Evolutionary conservation across 2,113 vertebrate genomes (phyloP).

Genomic region (Polypterus senegalus): DNA sequence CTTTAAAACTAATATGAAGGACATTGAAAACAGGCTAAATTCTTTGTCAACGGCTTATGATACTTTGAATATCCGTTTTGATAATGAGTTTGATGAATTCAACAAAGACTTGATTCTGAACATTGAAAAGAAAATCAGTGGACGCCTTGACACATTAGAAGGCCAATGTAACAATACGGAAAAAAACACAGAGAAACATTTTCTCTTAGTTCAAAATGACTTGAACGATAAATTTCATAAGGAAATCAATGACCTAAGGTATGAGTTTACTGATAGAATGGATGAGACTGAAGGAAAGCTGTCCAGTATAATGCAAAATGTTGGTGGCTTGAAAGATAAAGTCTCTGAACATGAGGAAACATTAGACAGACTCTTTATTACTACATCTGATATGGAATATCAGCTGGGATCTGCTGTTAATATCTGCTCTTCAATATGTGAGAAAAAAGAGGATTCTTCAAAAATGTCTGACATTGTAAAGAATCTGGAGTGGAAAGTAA

Average conservation of each 20-base stretch:
- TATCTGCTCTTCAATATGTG: constrained; percentile 57
- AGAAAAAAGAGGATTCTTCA: constrained; percentile 12
- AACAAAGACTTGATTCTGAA: constrained; percentile 27
- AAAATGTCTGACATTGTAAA: constrained; percentile 46
- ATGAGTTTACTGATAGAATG: constrained; percentile 36
- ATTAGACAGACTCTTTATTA: constrained; percentile 38
- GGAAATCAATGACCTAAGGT: constrained; percentile 44
- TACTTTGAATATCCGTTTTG: constrained; percentile 45
- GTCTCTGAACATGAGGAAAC: constrained; percentile 39
- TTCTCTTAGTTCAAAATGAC: constrained; percentile 43
- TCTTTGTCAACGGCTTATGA: constrained; percentile 43
- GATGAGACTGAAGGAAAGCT: constrained; percentile 44
- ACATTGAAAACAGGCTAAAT: constrained; percentile 50
- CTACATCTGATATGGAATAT: constrained; percentile 40
- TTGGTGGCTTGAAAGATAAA: constrained; percentile 40
- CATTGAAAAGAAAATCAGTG: constrained; percentile 47
- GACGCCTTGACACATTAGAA: constrained; percentile 60
- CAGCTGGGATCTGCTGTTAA: constrained; percentile 36
- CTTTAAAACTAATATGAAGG: constrained; percentile 34
- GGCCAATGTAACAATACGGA: constrained; percentile 59
- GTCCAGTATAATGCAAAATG: constrained; percentile 46
- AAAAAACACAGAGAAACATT: constrained; percentile 51
- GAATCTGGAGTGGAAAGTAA: constrained; percentile 53
- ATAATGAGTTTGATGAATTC: constrained; percentile 41
- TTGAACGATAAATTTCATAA: constrained; percentile 45